phyloP scores from a whole-genome alignment of 2,888 invertebrate species.

The Lasioglossum calceatum region DNA sequence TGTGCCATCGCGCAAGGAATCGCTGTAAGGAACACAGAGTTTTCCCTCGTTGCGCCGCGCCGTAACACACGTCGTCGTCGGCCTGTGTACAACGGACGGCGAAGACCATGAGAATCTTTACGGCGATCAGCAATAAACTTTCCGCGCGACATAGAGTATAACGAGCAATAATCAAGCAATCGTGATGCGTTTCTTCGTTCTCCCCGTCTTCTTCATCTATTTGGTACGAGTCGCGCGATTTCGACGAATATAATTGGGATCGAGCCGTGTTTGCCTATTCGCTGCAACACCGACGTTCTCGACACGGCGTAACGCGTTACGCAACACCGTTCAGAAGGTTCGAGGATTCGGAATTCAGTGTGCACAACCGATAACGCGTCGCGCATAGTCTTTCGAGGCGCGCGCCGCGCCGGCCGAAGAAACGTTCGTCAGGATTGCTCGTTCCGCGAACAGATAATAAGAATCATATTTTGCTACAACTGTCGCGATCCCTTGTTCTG shows the following conservation, averaged over 20 bases:
- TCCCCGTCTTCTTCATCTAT: not conserved
- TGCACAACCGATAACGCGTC: slow-evolving; percentile 29
- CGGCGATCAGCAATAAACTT: slow-evolving; percentile 11
- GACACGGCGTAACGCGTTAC: not conserved
- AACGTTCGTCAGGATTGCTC: not conserved
- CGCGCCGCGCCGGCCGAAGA: not conserved
- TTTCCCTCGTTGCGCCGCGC: slow-evolving; percentile 33
- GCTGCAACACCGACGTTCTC: not conserved
- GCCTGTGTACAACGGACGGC: slow-evolving; percentile 3
- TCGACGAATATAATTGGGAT: not conserved
- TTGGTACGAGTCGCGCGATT: not conserved
- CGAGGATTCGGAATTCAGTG: slow-evolving; percentile 10
- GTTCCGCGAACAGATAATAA: not conserved
- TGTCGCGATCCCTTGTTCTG: slow-evolving; percentile 7
- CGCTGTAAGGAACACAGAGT: slow-evolving; percentile 20
- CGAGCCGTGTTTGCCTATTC: not conserved
- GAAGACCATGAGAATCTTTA: not conserved
- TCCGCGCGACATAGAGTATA: not conserved
- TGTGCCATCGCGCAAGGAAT: slow-evolving; percentile 53
- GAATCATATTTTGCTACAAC: not conserved
- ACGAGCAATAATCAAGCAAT: slow-evolving; percentile 30
- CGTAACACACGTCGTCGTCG: slow-evolving; percentile 20
- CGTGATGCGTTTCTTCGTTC: not conserved
- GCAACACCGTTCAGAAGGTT: slow-evolving; percentile 10
- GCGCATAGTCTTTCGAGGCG: not conserved